phyloP scores from a whole-genome alignment of 2,113 vertebrate genomes.

The Clarias magur region DNA sequence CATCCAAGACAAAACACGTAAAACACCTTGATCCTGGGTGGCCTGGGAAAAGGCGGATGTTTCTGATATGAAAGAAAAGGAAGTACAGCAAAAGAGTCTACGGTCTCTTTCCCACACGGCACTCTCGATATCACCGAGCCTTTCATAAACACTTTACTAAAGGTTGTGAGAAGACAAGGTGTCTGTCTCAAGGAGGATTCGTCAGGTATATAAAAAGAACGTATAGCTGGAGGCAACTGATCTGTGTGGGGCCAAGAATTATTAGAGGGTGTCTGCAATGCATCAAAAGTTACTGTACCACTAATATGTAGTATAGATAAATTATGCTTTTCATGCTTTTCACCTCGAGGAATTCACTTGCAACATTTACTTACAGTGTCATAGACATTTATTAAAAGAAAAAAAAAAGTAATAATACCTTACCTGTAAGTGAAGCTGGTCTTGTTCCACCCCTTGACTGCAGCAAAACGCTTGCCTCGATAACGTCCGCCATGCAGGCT shows the following conservation, averaged over 20 bases:
- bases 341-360: background rate
- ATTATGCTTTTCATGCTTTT: slow-evolving; percentile 11
- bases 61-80: slow-evolving; percentile 27
- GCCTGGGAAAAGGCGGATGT: slow-evolving; percentile 21
- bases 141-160: slow-evolving; percentile 32
- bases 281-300: background rate
- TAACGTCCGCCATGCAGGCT: slow-evolving; percentile 57
- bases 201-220: slow-evolving; percentile 8
- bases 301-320: background rate
- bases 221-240: slow-evolving; percentile 10
- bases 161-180: slow-evolving; percentile 1
- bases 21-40: slow-evolving; percentile 32
- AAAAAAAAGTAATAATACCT: slow-evolving; percentile 39
- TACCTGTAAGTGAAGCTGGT: slow-evolving; percentile 83
- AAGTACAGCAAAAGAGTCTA: slow-evolving; percentile 19
- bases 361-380: background rate
- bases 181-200: slow-evolving; percentile 20
- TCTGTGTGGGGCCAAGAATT: slow-evolving; percentile 13
- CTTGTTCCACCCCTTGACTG: slow-evolving; percentile 81
- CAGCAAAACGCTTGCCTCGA: slow-evolving; percentile 77
- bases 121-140: slow-evolving; percentile 3
- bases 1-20: background rate
- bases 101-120: background rate
- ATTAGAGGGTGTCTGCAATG: background rate
- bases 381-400: background rate